Percentiles rank a stretch among this genome's conserved stretches.
phyloP scores from a whole-genome alignment of 2,113 vertebrate species.

The Mus pahari region DNA sequence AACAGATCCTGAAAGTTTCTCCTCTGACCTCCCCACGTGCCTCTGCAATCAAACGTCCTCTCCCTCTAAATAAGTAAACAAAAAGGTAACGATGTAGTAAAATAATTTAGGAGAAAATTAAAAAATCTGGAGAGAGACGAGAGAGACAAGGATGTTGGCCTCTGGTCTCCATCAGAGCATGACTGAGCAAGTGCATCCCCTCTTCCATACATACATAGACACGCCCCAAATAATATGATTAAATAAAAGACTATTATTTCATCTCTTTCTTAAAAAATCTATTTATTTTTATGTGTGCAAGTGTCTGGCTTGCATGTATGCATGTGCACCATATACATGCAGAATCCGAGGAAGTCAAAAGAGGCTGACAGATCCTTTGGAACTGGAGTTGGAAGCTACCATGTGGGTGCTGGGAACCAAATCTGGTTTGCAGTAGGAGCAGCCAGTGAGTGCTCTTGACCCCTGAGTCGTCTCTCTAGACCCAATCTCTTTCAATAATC shows the following conservation, averaged over 20 bases:
- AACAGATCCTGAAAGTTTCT: too few relatives aligned
- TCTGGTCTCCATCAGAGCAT: background rate
- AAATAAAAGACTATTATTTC: too few relatives aligned
- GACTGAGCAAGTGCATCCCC: background rate
- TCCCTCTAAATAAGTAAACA: background rate
- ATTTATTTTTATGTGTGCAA: background rate
- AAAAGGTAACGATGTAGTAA: background rate
- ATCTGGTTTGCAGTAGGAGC: background rate
- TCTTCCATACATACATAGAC: too few relatives aligned
- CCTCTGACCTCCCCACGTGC: background rate
- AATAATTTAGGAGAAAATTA: background rate
- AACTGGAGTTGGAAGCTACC: background rate
- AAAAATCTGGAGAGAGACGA: background rate
- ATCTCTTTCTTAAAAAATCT: background rate
- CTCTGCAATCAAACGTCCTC: background rate
- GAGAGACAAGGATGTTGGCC: background rate
- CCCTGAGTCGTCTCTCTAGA: background rate
- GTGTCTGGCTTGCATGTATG: background rate
- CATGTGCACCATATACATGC: background rate
- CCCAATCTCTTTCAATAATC: background rate
- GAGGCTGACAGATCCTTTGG: background rate
- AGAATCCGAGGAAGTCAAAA: background rate
- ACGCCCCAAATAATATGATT: background rate
- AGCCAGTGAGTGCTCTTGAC: background rate
- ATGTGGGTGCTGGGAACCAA: background rate